Evolutionary conservation across 2,888 invertebrate species (phyloP), one percentile per base, ranked within the genome.

Genomic region (Cephus pulcher): DNA sequence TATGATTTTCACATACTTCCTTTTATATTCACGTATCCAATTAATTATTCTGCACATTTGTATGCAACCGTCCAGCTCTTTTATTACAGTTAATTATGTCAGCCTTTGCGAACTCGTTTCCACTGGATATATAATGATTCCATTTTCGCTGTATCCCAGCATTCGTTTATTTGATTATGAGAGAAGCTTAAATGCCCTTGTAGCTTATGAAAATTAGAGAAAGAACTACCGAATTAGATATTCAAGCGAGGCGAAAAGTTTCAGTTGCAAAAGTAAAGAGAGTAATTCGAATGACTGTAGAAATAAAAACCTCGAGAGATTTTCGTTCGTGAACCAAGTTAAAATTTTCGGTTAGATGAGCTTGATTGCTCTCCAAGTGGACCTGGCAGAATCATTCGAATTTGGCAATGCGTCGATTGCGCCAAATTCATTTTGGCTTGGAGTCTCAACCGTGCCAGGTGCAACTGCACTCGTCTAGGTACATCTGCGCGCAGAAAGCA

Each of bases 401-500:
- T 30, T 71, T 71, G 34, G 71, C 71, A 71, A 34, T 32, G 32
- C 71, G 76, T 69, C 23, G 33, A 33, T 30, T 30, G 32, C 12
- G n/a, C 40, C 74, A 3, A n/a, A 30, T 56, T 56, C 56, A 23
- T 56, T 56, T 56, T 56, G 56, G 56, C 56, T 56, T 56, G 23
- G 56, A 56, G 23, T 75, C 33, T 68, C 73, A 76, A 73, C 79
- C 73, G 71, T 70, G 79, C 32, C 78, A 74, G 56, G 83, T 84
- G 75, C 86, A 82, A 78, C 56, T 80, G 84, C 80, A 84, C 83
- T 75, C 33, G 11, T 68, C n/a, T 71, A 69, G 75, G 82, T 84
- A 84, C 83, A 87, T 84, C 83, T 83, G 84, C 80, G 83, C 82
- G 73, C 73, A 82, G 83, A 85, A 87, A 86, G 79, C 78, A 79